Evolutionary conservation across 2,797 vertebrate species (phyloP).

Genomic region (Amblyopsis hoosieri): DNA sequence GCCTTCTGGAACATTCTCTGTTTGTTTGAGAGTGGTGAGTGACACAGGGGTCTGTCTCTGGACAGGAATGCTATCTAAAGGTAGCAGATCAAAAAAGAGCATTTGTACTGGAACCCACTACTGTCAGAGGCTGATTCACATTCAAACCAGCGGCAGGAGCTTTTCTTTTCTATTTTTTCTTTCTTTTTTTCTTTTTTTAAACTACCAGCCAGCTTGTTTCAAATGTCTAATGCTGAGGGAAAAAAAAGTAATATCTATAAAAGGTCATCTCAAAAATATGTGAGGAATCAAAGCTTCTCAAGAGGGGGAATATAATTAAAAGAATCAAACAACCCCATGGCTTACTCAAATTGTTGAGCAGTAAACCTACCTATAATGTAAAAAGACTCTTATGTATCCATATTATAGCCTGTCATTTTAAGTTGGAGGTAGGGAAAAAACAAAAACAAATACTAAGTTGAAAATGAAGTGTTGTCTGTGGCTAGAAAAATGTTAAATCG

Average conservation of each 20-base stretch:
- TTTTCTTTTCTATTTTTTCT: constrained; percentile 9
- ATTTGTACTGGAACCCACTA: constrained; percentile 59
- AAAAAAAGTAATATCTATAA: constrained; percentile 26
- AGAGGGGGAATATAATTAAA: neutral
- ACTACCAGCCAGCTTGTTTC: constrained; percentile 46
- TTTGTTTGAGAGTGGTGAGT: constrained; percentile 45
- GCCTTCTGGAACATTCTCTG: constrained; percentile 33
- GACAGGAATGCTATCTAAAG: constrained; percentile 67
- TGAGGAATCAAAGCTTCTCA: constrained; percentile 38
- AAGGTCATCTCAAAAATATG: constrained; percentile 64
- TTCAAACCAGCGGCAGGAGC: constrained; percentile 37
- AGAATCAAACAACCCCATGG: constrained; percentile 15
- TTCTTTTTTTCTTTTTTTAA: constrained; percentile 40
- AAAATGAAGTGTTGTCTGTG: constrained; percentile 23
- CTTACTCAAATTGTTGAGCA: constrained; percentile 32
- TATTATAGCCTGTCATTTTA: constrained; percentile 1
- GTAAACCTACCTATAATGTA: constrained; percentile 33
- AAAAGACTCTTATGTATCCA: constrained; percentile 29
- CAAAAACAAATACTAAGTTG: constrained; percentile 22
- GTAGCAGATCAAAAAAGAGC: constrained; percentile 65
- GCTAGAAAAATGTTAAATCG: constrained; percentile 13
- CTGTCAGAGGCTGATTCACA: constrained; percentile 49
- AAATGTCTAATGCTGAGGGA: constrained; percentile 28
- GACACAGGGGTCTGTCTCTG: constrained; percentile 51
- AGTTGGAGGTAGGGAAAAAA: constrained; percentile 14